Percentiles rank a stretch among this genome's conserved stretches.
Conservation (phyloP, 2,797 vertebrate species). For the Falco peregrinus region DNA sequence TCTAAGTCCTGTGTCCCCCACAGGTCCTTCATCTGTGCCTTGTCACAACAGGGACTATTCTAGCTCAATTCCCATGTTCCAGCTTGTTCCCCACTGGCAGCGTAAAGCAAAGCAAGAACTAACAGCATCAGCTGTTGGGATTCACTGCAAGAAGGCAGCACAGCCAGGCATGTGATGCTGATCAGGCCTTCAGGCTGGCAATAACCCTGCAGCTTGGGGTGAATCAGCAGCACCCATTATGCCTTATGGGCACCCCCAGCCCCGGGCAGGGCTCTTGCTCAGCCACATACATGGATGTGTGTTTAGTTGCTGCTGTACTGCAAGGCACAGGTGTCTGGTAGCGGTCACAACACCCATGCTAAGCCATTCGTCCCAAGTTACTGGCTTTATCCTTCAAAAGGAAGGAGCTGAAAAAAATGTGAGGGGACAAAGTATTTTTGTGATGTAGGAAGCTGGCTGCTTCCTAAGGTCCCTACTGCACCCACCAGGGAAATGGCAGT, state of each 20-base stretch:
- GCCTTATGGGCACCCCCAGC: not conserved
- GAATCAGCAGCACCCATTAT: not conserved
- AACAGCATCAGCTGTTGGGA: not conserved
- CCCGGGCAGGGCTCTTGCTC: not conserved
- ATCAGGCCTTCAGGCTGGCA: not conserved
- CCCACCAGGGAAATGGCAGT: not conserved
- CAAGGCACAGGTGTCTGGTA: not conserved
- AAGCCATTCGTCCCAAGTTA: not conserved
- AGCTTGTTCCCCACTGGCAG: rapidly evolving
- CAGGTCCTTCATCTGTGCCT: not conserved
- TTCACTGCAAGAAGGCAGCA: not conserved
- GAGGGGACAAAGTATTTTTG: not conserved
- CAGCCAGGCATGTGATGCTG: not conserved
- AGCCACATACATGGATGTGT: rapidly evolving
- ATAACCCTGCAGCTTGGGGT: not conserved
- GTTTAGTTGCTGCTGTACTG: not conserved
- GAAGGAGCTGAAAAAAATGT: not conserved
- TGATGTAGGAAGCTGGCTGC: not conserved
- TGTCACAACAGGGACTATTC: not conserved
- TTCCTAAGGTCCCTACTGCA: not conserved
- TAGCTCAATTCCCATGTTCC: rapidly evolving
- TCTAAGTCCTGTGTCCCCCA: not conserved
- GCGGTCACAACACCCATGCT: not conserved
- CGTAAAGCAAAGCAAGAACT: rapidly evolving
- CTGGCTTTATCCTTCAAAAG: not conserved